These are phyloP conservation scores for Acanthosepion esculentum DNA, from an alignment of 2,888 invertebrate genomes.

Conservation along the genomic window DNA sequence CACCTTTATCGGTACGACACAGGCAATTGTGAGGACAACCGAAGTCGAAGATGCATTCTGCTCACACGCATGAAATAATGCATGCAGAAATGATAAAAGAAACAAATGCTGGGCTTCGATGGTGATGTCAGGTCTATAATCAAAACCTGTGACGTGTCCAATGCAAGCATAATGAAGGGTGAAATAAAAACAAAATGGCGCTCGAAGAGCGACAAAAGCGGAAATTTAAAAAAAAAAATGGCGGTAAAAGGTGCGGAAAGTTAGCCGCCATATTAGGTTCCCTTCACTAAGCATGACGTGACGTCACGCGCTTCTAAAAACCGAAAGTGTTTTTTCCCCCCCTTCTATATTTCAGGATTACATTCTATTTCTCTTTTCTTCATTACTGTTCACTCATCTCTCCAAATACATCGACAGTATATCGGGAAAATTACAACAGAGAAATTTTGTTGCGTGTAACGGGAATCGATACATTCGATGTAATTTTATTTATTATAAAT, in stretches of 20 bases:
- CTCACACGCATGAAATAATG: background rate
- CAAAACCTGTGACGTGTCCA: background rate
- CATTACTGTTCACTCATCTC: too few relatives aligned
- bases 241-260: background rate
- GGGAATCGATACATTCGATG: background rate
- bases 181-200: background rate
- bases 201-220: background rate
- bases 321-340: background rate
- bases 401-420: background rate
- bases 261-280: background rate
- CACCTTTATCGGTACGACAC: too few relatives aligned
- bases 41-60: background rate
- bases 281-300: conserved; percentile 13
- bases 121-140: background rate
- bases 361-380: background rate
- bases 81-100: background rate
- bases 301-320: background rate
- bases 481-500: background rate
- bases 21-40: too few relatives aligned
- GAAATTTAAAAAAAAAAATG: background rate
- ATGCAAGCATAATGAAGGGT: background rate
- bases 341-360: background rate
- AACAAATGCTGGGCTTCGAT: background rate
- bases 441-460: background rate
- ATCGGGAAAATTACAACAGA: background rate